A percentile compares a stretch with the other conserved stretches of the same genome.
These are phyloP conservation scores for Hetaerina titia DNA, from an alignment of 2,888 invertebrate genomes.

Conservation along the genomic window DNA sequence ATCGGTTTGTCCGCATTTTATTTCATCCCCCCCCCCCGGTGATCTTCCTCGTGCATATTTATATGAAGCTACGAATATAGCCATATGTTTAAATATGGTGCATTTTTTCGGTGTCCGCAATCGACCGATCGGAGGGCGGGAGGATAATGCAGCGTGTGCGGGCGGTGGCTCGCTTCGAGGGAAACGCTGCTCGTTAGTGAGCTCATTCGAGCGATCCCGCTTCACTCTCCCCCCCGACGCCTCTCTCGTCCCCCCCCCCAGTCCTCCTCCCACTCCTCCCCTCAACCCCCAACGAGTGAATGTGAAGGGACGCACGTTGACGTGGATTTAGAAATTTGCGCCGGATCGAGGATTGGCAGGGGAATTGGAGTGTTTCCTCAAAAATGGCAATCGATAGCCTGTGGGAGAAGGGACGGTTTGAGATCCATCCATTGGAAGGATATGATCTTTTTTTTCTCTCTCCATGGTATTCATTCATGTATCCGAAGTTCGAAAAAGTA, in stretches of 20 bases:
- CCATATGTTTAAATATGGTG: background rate
- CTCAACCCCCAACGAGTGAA: background rate
- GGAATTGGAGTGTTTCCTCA: slow-evolving; percentile 20
- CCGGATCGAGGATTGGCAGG: background rate
- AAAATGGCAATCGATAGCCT: slow-evolving; percentile 10
- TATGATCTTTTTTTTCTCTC: background rate
- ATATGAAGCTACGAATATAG: too few relatives aligned
- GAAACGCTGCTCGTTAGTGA: slow-evolving; percentile 5
- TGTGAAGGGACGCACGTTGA: background rate
- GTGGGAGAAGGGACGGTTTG: background rate
- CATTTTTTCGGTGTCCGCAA: background rate
- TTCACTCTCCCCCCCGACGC: background rate
- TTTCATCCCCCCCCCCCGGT: too few relatives aligned
- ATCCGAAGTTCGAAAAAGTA: background rate
- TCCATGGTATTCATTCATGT: background rate
- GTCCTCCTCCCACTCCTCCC: background rate
- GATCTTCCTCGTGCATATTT: too few relatives aligned
- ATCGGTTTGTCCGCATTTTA: too few relatives aligned
- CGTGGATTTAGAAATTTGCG: background rate
- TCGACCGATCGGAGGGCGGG: background rate
- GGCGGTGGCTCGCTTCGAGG: background rate
- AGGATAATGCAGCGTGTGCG: background rate
- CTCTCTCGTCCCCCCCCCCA: background rate
- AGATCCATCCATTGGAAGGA: background rate
- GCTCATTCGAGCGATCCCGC: background rate